phyloP scores from a whole-genome alignment of 1,140 invertebrate species.

The Druon quercuslanigerum region DNA sequence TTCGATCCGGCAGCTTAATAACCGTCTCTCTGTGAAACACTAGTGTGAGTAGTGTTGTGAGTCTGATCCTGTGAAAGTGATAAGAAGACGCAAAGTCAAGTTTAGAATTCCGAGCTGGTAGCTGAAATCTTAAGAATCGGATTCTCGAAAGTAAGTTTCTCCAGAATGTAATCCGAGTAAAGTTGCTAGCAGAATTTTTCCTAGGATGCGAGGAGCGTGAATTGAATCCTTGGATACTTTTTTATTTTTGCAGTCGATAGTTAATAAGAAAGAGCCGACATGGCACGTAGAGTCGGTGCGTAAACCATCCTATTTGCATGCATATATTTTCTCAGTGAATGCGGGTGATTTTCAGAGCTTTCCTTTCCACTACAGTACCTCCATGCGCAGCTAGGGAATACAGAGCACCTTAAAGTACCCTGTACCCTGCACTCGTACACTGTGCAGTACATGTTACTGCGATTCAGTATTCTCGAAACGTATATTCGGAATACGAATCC shows the following conservation, averaged over 20 bases:
- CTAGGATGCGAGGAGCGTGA: background rate
- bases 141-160: background rate
- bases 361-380: slow-evolving; percentile 41
- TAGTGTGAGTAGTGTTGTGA: too few species aligned
- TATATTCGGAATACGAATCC: slow-evolving; percentile 45
- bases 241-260: slow-evolving; percentile 9
- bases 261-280: slow-evolving; percentile 3
- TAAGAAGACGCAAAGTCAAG: too few species aligned
- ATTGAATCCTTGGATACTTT: slow-evolving; percentile 10
- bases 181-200: background rate
- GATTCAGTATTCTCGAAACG: slow-evolving; percentile 52
- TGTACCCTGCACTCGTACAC: slow-evolving; percentile 25
- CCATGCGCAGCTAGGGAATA: slow-evolving; percentile 42
- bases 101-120: background rate
- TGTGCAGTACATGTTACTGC: slow-evolving; percentile 41
- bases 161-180: slow-evolving; percentile 5
- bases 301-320: slow-evolving; percentile 25
- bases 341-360: slow-evolving; percentile 49
- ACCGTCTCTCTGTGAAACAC: too few species aligned
- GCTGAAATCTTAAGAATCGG: background rate
- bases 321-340: slow-evolving; percentile 41
- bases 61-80: too few species aligned
- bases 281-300: slow-evolving; percentile 10
- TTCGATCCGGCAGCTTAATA: too few species aligned
- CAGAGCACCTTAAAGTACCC: slow-evolving; percentile 49